These are phyloP conservation scores for Rhyzopertha dominica DNA, from an alignment of 1,140 invertebrate genomes.

Conservation along the genomic window DNA sequence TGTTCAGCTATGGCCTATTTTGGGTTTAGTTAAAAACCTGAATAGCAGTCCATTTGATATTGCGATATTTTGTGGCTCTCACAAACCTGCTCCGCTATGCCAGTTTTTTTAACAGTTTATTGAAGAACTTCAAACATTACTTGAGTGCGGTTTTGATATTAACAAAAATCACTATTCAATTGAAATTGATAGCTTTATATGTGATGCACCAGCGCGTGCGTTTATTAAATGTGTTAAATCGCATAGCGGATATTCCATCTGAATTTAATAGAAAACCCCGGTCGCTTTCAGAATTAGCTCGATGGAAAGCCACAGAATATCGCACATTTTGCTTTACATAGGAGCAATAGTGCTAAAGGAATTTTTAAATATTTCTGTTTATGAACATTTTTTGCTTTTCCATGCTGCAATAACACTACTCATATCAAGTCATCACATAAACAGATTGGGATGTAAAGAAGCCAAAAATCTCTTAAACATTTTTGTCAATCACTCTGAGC, in stretches of 20 bases:
- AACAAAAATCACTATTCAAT: not conserved
- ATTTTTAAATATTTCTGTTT: slow-evolving; percentile 34
- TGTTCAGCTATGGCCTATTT: slow-evolving; percentile 4
- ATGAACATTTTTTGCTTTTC: slow-evolving; percentile 45
- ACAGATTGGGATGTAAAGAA: slow-evolving; percentile 6
- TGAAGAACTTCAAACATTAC: not conserved
- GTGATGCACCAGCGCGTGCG: slow-evolving; percentile 1
- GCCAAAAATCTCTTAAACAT: not conserved
- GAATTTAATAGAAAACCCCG: slow-evolving; percentile 27
- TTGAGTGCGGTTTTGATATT: not conserved
- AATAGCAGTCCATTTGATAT: too few relatives aligned
- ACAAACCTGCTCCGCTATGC: not conserved
- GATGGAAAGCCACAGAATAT: slow-evolving; percentile 50
- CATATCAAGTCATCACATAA: slow-evolving; percentile 17
- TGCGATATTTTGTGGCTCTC: slow-evolving; percentile 2
- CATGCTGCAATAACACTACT: slow-evolving; percentile 40
- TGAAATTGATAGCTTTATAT: slow-evolving; percentile 1
- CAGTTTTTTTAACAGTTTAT: slow-evolving; percentile 2
- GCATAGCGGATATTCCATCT: slow-evolving; percentile 10
- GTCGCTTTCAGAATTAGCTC: slow-evolving; percentile 12
- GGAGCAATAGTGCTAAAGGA: slow-evolving; percentile 42
- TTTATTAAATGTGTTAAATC: slow-evolving; percentile 1
- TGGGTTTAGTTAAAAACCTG: slow-evolving; percentile 5
- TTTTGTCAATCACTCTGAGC: slow-evolving; percentile 16
- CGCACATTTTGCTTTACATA: slow-evolving; percentile 47